Evolutionary conservation across 2,888 invertebrate genomes (phyloP).

Genomic region (Brachycybe producta): DNA sequence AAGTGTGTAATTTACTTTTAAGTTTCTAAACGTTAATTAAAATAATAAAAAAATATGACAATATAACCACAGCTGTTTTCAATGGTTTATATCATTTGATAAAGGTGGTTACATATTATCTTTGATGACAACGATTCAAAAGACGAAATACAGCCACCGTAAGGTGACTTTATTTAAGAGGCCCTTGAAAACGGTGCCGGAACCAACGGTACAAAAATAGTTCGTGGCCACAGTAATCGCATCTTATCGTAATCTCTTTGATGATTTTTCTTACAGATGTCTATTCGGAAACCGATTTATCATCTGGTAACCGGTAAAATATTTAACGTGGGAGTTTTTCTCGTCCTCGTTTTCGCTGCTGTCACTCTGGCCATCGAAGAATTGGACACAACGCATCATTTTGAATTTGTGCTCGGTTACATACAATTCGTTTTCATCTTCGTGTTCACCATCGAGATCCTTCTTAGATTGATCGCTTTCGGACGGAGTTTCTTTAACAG

Average conservation of each 20-base stretch:
- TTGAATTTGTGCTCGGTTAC: background rate
- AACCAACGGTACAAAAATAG: background rate
- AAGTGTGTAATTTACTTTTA: background rate
- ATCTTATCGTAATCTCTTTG: background rate
- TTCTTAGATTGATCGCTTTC: background rate
- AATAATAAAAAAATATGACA: no score
- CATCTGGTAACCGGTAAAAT: background rate
- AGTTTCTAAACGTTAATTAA: no score
- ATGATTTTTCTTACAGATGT: background rate
- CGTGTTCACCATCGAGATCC: constrained; percentile 5
- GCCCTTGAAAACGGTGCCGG: background rate
- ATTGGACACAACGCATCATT: background rate
- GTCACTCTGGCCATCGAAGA: background rate
- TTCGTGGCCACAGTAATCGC: no score
- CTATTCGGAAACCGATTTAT: background rate
- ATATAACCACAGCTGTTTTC: no score
- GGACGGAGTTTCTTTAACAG: background rate
- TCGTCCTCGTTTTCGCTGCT: background rate
- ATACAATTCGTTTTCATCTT: background rate
- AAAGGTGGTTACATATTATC: constrained; percentile 11
- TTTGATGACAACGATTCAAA: constrained; percentile 8
- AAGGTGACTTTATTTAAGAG: constrained; percentile 4
- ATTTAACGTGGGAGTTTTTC: constrained; percentile 4
- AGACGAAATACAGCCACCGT: background rate
- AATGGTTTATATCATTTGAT: no score